Conservation (phyloP, 1,140 invertebrate species). For the Scylla paramamosain region DNA sequence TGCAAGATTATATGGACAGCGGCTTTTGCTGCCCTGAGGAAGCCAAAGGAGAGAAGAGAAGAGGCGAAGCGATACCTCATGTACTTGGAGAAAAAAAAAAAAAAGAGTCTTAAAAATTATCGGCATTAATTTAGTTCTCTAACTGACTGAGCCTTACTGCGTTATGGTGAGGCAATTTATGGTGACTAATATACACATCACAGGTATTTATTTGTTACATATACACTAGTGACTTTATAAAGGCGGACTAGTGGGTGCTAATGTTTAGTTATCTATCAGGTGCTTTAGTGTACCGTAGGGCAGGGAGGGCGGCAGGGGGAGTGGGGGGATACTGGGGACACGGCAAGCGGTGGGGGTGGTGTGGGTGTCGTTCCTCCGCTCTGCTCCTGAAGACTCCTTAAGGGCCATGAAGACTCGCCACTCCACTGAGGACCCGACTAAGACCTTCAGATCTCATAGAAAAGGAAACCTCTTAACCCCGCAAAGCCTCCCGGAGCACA, state of each 20-base stretch:
- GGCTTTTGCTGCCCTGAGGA: too few relatives aligned
- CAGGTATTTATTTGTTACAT: conserved; percentile 2
- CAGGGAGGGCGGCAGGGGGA: not conserved
- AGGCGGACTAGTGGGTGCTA: not conserved
- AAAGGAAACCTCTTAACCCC: not conserved
- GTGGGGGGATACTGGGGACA: not conserved
- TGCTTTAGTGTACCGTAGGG: not conserved
- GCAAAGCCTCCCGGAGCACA: not conserved
- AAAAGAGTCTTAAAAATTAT: not conserved
- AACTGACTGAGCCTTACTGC: too few relatives aligned
- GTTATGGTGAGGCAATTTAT: not conserved
- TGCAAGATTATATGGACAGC: too few relatives aligned
- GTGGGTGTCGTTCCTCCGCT: conserved; percentile 7
- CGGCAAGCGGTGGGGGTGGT: not conserved
- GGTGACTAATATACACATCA: not conserved
- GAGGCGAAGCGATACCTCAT: too few relatives aligned
- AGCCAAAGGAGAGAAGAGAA: too few relatives aligned
- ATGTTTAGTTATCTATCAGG: not conserved
- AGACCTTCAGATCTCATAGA: not conserved
- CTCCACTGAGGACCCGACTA: not conserved
- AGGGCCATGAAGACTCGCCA: not conserved
- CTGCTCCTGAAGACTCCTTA: not conserved
- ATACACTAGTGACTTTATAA: not conserved
- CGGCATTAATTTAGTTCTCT: too few relatives aligned
- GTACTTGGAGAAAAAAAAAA: not conserved